Base-by-base conservation (phyloP, 2,113 vertebrate genomes). In the Aplodontia rufa region DNA sequence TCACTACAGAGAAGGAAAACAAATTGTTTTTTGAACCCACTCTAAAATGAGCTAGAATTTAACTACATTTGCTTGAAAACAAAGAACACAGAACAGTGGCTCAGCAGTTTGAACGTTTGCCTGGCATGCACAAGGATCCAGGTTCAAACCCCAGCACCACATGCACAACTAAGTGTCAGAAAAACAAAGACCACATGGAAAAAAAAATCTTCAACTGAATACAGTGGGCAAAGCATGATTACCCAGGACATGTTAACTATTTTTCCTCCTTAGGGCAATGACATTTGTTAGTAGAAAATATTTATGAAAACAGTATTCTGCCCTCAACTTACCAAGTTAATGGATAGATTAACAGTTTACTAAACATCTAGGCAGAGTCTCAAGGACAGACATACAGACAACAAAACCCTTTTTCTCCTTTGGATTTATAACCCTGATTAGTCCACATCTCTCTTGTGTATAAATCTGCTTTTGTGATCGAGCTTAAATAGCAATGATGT, bases 11-110 rank as follows among this genome's bases (percentile, higher is more conserved):
- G 51, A 76, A 49, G 51, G 49, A 74, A 90, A 93, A 84, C 55
- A 81, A 69, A 96, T 58, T 49, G 10, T 45, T 90, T 91, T 7
- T 4, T 78, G 68, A 74, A 69, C 93, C 53, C 7, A 53, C 68
- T 76, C 60, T 94, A 85, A 91, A 93, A 76, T 74, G 53, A 87
- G 30, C 49, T 66, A 35, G 72, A 82, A 69, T 88, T 95, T 17
- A 76, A 64, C 58, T 49, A 81, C 9, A 55, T 88, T 87, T 79
- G 24, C 71, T 69, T 88, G 19, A 95, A 97, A 95, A 74, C 45
- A 78, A 93, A 76, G 74, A 85, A 40, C 24, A 80, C 9, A 87
- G 66, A 92, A 53, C 66, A n/a, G n/a, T n/a, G n/a, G n/a, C n/a
- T n/a, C n/a, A n/a, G n/a, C n/a, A n/a, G n/a, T n/a, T n/a, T n/a